Evolutionary conservation across 2,113 vertebrate species (phyloP), one percentile per base, ranked within the genome.

Genomic region (Callipepla squamata): DNA sequence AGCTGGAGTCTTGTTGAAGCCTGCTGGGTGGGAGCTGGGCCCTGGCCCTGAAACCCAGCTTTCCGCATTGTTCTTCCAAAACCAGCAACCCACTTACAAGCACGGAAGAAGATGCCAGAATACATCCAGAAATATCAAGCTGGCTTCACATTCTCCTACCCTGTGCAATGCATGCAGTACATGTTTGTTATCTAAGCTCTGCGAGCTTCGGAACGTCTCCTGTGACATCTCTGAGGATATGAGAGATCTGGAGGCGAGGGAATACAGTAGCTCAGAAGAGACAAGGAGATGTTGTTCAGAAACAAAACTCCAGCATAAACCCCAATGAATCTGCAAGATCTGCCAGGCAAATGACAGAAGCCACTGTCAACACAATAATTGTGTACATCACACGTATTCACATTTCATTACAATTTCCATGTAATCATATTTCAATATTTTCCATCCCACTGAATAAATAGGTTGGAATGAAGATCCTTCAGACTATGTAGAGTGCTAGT

Each of bases 371-470:
- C 12, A 18, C 18, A 30, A n/a, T n/a, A n/a, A 36, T 3, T 11
- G 36, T 6, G 38, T 3, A 5, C 16, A 47, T 57, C 74, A 44
- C 63, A 14, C 0, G 0, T 7, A n/a, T 15, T 26, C 78, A 51
- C 17, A 14, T 72, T 67, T 86, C 51, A 55, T 0, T 16, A 13
- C 7, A 6, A 36, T 26, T 79, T 74, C 87, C 32, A 44, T 9
- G 2, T 13, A 66, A 80, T 7, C 4, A 0, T 40, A 50, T 65
- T 66, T 75, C 73, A 91, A 2, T 75, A 40, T 86, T 92, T 92
- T 86, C 82, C 47, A 67, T 48, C 82, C 78, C 57, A 13, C 4
- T 2, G 50, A 68, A 79, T 23, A 80, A 87, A 45, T 11, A 59
- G 32, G 53, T 25, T 22, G 20, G 34, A 74, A 30, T 61, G 63